Conservation (phyloP, 2,113 vertebrate genomes). For the Eclectus roratus region DNA sequence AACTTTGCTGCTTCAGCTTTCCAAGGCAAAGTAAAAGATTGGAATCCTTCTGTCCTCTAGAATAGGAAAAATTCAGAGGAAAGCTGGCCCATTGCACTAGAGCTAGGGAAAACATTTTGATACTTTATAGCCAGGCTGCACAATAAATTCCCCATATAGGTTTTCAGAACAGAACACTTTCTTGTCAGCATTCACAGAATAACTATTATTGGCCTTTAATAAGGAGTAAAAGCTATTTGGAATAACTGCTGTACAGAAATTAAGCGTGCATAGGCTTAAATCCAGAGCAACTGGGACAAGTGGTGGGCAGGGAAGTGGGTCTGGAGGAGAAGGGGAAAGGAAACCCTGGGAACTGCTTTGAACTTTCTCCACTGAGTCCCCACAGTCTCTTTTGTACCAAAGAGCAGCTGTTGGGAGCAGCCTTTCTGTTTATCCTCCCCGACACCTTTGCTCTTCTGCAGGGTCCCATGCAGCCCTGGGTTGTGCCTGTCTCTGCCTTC, state of each 20-base stretch:
- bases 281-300: neutral
- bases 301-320: neutral
- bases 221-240: neutral
- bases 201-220: neutral
- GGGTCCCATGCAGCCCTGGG: accelerated
- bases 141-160: neutral
- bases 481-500: accelerated
- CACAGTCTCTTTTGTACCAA: neutral
- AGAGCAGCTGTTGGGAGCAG: neutral
- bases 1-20: neutral
- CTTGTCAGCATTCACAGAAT: neutral
- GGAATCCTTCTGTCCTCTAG: neutral
- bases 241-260: neutral
- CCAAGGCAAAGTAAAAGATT: neutral
- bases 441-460: neutral
- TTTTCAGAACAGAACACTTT: neutral
- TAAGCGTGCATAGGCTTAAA: neutral
- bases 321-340: neutral
- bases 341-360: neutral
- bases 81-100: neutral
- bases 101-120: neutral
- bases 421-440: neutral
- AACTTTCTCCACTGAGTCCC: neutral
- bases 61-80: neutral
- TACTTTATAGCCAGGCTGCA: neutral